Evolutionary conservation across 2,888 invertebrate genomes (phyloP), one percentile per base, ranked within the genome.

Genomic region (Epirrhoe tristata): DNA sequence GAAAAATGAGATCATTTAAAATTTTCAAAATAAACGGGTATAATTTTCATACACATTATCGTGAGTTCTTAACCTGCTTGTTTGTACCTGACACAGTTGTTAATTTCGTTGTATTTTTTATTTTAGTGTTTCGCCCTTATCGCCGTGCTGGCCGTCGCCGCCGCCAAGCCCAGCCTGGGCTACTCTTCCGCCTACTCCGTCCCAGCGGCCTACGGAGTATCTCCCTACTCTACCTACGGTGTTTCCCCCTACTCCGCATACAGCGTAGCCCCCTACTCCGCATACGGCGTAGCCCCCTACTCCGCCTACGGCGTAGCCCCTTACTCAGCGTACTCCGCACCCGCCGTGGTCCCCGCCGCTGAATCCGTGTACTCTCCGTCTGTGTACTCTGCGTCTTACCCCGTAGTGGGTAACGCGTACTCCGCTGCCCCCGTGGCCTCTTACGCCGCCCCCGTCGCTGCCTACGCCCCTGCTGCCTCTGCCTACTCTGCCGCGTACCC

Each of bases 141-240:
- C 39, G 73, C 77, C 60, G 64, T 73, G 17, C 52, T 77, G 75
- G 75, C 75, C 32, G 72, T 70, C 34, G 74, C 65, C 52, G 76
- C 72, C 56, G 74, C 74, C 53, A 72, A 75, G 69, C 75, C 76
- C 52, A 58, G 57, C 63, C 16, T 68, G 10, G 66, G 50, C 36
- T 63, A 64, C 55, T 43, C 62, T 14, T 24, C 58, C 7, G 61
- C 66, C 36, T 71, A 70, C 72, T 48, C 66, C 10, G 58, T 36
- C 50, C 56, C 63, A 6, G 31, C 60, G 24, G 63, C 57, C 4
- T 72, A 72, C 65, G 60, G 69, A 52, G 58, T 58, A 63, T 70
- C 73, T 24, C 66, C 74, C 69, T 32, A 56, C 62, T 48, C 67
- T 7, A 56, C 58, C 32, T 56, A 54, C 65, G 60, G 69, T 54